Percentiles rank a stretch among this genome's conserved stretches.
These are phyloP conservation scores for Prionchulus punctatus DNA, from an alignment of 2,888 invertebrate genomes.

Conservation along the genomic window DNA sequence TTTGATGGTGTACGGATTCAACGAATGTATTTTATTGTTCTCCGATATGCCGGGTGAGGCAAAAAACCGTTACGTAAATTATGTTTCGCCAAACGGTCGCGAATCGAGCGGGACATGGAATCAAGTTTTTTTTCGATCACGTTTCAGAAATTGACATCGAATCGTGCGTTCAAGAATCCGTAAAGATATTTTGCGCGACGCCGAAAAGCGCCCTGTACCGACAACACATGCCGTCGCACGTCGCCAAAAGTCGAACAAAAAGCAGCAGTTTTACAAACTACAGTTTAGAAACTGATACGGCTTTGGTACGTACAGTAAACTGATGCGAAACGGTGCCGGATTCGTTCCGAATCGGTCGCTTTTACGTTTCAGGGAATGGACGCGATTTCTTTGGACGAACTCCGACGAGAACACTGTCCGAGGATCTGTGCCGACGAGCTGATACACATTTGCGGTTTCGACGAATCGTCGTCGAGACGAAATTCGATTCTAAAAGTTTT, in stretches of 20 bases:
- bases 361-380: constrained; percentile 36
- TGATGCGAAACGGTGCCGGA: background rate
- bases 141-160: constrained; percentile 72
- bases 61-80: constrained; percentile 12
- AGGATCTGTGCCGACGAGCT: constrained; percentile 71
- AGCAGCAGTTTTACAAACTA: constrained; percentile 7
- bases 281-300: background rate
- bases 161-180: constrained; percentile 70
- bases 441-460: constrained; percentile 46
- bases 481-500: background rate
- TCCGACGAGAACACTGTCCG: constrained; percentile 59
- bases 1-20: constrained; percentile 74
- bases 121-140: background rate
- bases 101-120: too few species aligned
- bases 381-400: constrained; percentile 49
- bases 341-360: too few species aligned
- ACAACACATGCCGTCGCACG: constrained; percentile 42
- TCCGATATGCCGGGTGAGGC: constrained; percentile 73
- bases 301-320: background rate
- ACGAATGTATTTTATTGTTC: constrained; percentile 91
- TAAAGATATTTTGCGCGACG: constrained; percentile 63
- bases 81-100: too few species aligned
- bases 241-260: background rate
- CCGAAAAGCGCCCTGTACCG: constrained; percentile 73
- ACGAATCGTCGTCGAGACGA: background rate